Base-by-base conservation (phyloP, 2,797 vertebrate species). In the Chelmon rostratus region DNA sequence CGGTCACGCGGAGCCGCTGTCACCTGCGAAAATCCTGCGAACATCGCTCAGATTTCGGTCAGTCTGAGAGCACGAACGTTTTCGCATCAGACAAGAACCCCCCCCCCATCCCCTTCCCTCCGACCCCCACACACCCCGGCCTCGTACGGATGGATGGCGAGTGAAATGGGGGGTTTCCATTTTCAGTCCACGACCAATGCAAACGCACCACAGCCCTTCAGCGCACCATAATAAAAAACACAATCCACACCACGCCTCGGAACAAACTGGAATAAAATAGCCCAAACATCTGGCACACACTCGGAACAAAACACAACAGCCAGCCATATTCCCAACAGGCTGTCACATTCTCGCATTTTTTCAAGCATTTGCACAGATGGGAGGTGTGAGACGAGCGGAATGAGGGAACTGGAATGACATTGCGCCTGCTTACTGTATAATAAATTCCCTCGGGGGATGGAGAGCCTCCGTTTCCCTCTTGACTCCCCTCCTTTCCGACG, bases 351-450 rank as follows among this genome's bases (percentile, higher is more conserved):
- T 52, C 58, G 57, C 75, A 21, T 67, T 59, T 7, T 66, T 58
- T 56, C 76, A 77, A 78, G 77, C 73, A 68, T 81, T 66, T 38
- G 67, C 78, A 73, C 71, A 68, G 68, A 85, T 77, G 69, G 76
- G 83, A 83, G 84, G 79, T 62, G 83, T 68, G 78, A 84, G 86
- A 67, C 66, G 68, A 75, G 78, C 68, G 75, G 79, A 62, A 78
- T 82, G 86, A 90, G 76, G 79, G 83, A 86, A 85, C 78, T 82
- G 86, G 88, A 88, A 94, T 95, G 93, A 94, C 94, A 96, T 95
- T 95, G 94, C 93, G 93, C 93, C 78, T 88, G 85, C 93, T 96
- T 96, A 96, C 95, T 94, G 94, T 95, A 89, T 91, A 91, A 93
- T 90, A 82, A 87, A 90, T 88, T 95, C 93, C 93, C 90, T 88